Conservation (phyloP, 2,888 invertebrate species). For the Drosophila cognata region DNA sequence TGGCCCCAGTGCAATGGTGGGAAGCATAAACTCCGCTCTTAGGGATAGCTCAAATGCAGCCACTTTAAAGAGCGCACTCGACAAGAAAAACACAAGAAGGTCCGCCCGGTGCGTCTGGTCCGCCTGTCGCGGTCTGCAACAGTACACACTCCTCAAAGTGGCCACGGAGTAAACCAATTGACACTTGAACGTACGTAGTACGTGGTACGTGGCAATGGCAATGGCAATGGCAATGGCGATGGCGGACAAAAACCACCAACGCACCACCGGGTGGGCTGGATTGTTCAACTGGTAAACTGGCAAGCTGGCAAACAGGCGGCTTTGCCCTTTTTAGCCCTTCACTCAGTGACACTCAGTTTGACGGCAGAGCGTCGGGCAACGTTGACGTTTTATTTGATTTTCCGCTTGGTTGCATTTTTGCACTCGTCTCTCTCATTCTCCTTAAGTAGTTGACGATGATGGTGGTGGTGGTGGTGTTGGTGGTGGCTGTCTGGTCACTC, state of each 20-base stretch:
- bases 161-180: constrained; percentile 75
- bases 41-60: constrained; percentile 28
- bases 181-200: constrained; percentile 62
- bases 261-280: constrained; percentile 54
- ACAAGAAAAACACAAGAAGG: constrained; percentile 24
- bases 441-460: constrained; percentile 8
- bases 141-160: constrained; percentile 69
- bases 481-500: constrained; percentile 53
- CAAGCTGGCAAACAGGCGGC: constrained; percentile 31
- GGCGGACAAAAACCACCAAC: constrained; percentile 51
- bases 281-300: constrained; percentile 12
- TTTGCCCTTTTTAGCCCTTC: constrained; percentile 46
- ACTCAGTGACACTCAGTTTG: constrained; percentile 47
- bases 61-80: constrained; percentile 43
- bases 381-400: constrained; percentile 82
- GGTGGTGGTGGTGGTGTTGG: not conserved
- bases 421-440: constrained; percentile 49
- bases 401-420: constrained; percentile 74
- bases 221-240: constrained; percentile 20
- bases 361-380: constrained; percentile 43
- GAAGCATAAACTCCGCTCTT: constrained; percentile 21
- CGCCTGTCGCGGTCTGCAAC: constrained; percentile 35
- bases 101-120: not conserved
- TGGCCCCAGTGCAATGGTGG: constrained; percentile 34
- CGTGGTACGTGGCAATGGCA: constrained; percentile 25